Evolutionary conservation across 2,888 invertebrate genomes (phyloP), one percentile per base, ranked within the genome.

Genomic region (Resseliella maxima): DNA sequence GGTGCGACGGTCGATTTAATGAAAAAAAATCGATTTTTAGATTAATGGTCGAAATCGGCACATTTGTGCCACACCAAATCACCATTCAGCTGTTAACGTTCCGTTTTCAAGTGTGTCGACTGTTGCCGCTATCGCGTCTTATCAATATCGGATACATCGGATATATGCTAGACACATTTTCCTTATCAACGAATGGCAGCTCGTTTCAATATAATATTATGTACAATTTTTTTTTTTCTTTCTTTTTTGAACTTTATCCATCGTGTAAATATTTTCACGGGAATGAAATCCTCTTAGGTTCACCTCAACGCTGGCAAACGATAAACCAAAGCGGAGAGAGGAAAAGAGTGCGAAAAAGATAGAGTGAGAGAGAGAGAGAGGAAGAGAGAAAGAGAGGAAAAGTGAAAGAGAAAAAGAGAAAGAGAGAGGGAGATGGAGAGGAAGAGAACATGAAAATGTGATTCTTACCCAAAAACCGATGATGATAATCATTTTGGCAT

Each of bases 1-100:
- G n/a, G n/a, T n/a, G n/a, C n/a, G n/a, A n/a, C n/a, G n/a, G 59
- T 24, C 59, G 24, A 59, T 59, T 59, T 59, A 59, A 59, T 59
- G 59, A 59, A 59, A 59, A 54, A 64, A 38, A 38, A 83, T 83
- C 83, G 83, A 83, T 83, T 83, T 83, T 83, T 83, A 83, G 83
- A 83, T 83, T 38, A 83, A 83, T 83, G 83, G 38, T 24, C 38
- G 83, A 83, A 54, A 83, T 83, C 72, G 31, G 72, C 31, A 72
- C 72, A 72, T 72, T 72, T 72, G 72, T 15, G 72, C 72, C 31
- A 18, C 46, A 59, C 59, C 27, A 27, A 59, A 59, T 12, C 27
- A 59, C 59, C 59, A 27, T 72, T 72, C 72, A 72, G 72, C 72
- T 35, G 72, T 72, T 72, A 35, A 31, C 72, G 0, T 31, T 31